Base-by-base conservation (phyloP, 2,113 vertebrate species). In the Pao palembangensis region DNA sequence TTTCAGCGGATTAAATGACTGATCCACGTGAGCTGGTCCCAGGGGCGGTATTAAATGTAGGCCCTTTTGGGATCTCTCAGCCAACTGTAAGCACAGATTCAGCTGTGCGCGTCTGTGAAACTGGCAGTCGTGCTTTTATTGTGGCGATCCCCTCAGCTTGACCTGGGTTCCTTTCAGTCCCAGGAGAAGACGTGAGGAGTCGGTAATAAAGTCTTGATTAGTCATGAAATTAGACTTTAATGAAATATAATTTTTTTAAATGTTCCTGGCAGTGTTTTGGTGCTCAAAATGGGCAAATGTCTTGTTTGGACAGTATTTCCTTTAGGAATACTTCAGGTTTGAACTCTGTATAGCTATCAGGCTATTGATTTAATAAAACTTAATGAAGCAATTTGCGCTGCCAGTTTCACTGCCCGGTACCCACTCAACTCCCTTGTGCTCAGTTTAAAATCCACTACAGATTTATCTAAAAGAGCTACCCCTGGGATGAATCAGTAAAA, bases 1-100 rank as follows among this genome's bases (percentile, higher is more conserved):
- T 83, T 47, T 87, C 62, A 88, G 84, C 77, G 84, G 84, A 88
- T 88, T 82, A 81, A 87, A 83, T 84, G 67, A 75, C 71, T 82
- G 84, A 85, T 81, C 73, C 64, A 49, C 71, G 62, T 13, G 60
- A 68, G 70, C 70, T 51, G 5, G 64, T 57, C 82, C 79, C 71
- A 61, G n/a, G 76, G 80, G 75, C 61, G 64, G 85, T 80, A 84
- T 87, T 88, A 68, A 84, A 81, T 81, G 64, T 71, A 38, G 50
- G 44, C 69, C 76, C 71, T 78, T 78, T 80, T 64, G 66, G 72
- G 54, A 64, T 83, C 62, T 71, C 61, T 34, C 42, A 67, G 69
- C 57, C 73, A 55, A 31, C 52, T 78, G 69, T 78, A 71, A 71
- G 58, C 51, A 64, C 51, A 67, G 70, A 75, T 51, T 20, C 57